Evolutionary conservation across 2,888 invertebrate genomes (phyloP).

Genomic region (Ectemnius cavifrons): DNA sequence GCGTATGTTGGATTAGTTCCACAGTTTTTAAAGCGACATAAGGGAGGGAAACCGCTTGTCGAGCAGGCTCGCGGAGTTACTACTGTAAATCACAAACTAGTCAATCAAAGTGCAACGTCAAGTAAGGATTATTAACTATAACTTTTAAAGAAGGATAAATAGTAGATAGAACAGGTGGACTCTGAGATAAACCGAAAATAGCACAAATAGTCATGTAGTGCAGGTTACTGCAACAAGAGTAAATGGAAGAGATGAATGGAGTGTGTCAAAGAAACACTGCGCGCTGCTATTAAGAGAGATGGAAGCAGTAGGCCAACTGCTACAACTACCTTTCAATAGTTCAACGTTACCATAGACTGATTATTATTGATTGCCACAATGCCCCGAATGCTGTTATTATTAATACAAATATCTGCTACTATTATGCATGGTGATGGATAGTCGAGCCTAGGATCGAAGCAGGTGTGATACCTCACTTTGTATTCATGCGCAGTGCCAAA

Average conservation of each 20-base stretch:
- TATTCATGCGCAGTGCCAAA: conserved; percentile 69
- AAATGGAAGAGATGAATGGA: conserved; percentile 36
- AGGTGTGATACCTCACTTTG: conserved; percentile 61
- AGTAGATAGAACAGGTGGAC: conserved; percentile 37
- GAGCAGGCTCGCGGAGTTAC: conserved; percentile 53
- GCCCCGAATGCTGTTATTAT: conserved; percentile 47
- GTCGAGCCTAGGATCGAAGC: conserved; percentile 66
- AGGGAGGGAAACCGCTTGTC: conserved; percentile 33
- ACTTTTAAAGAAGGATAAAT: conserved; percentile 52
- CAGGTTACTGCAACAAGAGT: conserved; percentile 22
- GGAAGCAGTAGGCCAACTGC: conserved; percentile 36
- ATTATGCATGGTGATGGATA: conserved; percentile 58
- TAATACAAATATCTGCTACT: conserved; percentile 46
- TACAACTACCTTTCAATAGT: conserved; percentile 46
- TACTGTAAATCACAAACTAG: conserved; percentile 74
- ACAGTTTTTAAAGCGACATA: conserved; percentile 25
- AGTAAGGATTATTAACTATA: conserved; percentile 71
- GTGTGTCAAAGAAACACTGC: conserved; percentile 60
- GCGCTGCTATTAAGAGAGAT: neutral
- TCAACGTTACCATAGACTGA: conserved; percentile 48
- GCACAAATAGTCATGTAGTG: conserved; percentile 25
- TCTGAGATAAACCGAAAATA: conserved; percentile 39
- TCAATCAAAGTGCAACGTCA: conserved; percentile 78
- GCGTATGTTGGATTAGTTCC: conserved; percentile 48
- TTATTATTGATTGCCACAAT: conserved; percentile 41